These are phyloP conservation scores for Spinus olivaceus DNA, from an alignment of 2,797 vertebrate species.

Conservation along the genomic window DNA sequence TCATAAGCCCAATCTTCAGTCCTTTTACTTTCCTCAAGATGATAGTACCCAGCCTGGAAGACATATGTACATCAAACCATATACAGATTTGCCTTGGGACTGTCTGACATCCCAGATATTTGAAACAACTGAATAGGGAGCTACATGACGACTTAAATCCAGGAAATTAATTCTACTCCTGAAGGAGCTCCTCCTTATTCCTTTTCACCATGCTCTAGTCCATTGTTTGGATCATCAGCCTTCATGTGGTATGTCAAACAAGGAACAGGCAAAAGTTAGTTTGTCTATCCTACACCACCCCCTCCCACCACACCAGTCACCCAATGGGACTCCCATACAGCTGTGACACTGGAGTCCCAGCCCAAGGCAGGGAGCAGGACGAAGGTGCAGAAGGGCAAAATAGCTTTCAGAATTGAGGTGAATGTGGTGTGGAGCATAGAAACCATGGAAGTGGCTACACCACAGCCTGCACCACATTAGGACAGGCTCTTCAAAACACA, in stretches of 20 bases:
- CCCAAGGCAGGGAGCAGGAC: neutral
- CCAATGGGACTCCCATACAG: neutral
- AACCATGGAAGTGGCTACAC: accelerated
- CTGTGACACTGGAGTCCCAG: neutral
- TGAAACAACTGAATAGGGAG: neutral
- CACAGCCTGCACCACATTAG: neutral
- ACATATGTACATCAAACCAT: neutral
- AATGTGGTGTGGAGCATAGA: neutral
- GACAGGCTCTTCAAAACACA: neutral
- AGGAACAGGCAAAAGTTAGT: neutral
- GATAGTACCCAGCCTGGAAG: neutral
- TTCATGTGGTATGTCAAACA: neutral
- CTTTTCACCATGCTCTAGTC: neutral
- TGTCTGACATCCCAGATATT: neutral
- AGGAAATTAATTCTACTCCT: neutral
- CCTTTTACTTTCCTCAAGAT: neutral
- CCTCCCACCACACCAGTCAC: neutral
- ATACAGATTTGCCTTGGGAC: neutral
- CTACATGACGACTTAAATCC: neutral
- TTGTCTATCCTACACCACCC: neutral
- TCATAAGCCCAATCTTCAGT: neutral
- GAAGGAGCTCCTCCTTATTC: neutral
- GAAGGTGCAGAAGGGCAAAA: neutral
- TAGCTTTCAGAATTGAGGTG: neutral
- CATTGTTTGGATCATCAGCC: neutral